A percentile compares a stretch with the other conserved stretches of the same genome.
phyloP scores from a whole-genome alignment of 2,113 vertebrate species.

The Cynopterus brachyotis region DNA sequence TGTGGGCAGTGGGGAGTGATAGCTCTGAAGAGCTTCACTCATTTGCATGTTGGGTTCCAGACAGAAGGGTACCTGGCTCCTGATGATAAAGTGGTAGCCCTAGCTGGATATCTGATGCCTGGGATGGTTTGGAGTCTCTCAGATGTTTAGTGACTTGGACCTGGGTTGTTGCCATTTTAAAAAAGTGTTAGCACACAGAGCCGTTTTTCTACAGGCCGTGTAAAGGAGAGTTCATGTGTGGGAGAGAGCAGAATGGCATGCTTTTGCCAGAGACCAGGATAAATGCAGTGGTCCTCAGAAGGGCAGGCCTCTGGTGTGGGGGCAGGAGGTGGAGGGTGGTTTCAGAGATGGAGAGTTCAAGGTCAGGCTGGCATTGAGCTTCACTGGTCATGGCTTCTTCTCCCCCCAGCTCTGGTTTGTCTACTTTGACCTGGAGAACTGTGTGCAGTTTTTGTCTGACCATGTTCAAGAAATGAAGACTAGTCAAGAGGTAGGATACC shows the following conservation, averaged over 20 bases:
- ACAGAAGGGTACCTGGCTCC: background rate
- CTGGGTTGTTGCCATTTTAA: background rate
- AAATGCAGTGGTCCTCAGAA: background rate
- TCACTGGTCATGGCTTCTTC: background rate
- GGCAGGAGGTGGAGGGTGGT: background rate
- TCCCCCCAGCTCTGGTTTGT: conserved; percentile 83
- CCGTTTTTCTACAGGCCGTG: background rate
- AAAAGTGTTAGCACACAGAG: background rate
- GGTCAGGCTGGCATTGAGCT: background rate
- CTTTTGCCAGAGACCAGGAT: background rate
- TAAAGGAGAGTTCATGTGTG: rapidly evolving
- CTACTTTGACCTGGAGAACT: conserved; percentile 77
- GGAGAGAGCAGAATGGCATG: background rate
- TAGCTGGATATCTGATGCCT: background rate
- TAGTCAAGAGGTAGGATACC: conserved; percentile 73
- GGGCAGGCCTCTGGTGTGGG: rapidly evolving
- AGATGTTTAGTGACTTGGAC: background rate
- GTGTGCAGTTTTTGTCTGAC: conserved; percentile 78
- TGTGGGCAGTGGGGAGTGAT: background rate
- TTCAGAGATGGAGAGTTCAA: background rate
- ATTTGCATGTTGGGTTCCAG: background rate
- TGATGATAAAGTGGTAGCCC: background rate
- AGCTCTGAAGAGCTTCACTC: background rate
- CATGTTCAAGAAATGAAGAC: conserved; percentile 77
- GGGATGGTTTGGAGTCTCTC: background rate